Conservation (phyloP, 2,113 vertebrate genomes). For the Phocoena sinus region DNA sequence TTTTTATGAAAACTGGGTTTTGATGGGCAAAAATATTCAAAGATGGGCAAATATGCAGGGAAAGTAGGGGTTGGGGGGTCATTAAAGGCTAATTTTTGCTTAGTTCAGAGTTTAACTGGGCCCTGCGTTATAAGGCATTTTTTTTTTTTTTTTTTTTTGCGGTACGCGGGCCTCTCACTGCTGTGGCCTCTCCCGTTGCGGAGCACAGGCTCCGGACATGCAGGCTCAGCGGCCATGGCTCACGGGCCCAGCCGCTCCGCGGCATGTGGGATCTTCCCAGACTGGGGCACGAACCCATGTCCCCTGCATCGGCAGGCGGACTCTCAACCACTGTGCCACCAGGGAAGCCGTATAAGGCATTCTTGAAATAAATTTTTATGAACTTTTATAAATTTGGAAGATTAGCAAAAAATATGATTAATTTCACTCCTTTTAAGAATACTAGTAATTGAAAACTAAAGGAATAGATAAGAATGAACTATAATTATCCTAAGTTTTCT, state of each 20-base stretch:
- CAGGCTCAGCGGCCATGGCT: too few relatives aligned
- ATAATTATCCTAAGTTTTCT: neutral
- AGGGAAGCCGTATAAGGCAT: neutral
- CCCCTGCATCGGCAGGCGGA: too few relatives aligned
- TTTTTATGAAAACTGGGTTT: neutral
- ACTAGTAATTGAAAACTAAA: neutral
- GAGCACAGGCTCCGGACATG: too few relatives aligned
- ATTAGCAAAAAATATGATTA: neutral
- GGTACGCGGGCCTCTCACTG: too few relatives aligned
- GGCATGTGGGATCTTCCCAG: too few relatives aligned
- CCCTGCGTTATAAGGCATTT: neutral
- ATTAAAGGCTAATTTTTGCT: neutral
- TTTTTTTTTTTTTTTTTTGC: too few relatives aligned
- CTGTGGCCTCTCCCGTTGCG: too few relatives aligned
- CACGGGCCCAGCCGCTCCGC: too few relatives aligned
- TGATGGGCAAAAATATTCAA: neutral
- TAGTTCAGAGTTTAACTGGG: neutral
- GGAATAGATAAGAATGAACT: neutral
- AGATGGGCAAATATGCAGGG: neutral
- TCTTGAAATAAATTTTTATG: neutral
- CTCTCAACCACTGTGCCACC: too few relatives aligned
- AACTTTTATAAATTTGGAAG: slow-evolving; percentile 3
- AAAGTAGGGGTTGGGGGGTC: neutral
- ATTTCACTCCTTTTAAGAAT: neutral
- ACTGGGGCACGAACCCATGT: too few relatives aligned